Evolutionary conservation across 2,797 vertebrate species (phyloP).

Genomic region (Scarus forsteni): DNA sequence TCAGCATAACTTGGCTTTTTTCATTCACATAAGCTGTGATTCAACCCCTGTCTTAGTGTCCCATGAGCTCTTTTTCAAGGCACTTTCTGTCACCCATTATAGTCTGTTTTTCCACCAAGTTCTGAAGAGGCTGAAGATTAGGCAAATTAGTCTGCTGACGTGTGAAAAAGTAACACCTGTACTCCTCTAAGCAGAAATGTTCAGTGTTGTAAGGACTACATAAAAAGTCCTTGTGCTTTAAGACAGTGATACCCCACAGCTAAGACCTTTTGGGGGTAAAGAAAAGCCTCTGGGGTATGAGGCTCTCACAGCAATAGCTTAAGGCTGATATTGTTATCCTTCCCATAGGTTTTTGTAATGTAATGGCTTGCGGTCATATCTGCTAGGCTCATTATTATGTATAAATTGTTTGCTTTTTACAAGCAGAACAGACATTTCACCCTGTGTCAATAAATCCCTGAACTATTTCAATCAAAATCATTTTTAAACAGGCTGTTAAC

Average conservation of each 20-base stretch:
- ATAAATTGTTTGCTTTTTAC: too few relatives aligned
- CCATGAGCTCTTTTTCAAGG: neutral
- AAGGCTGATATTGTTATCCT: slow-evolving; percentile 1
- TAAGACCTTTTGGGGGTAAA: neutral
- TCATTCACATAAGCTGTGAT: neutral
- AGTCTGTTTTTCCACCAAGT: neutral
- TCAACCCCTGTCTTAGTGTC: neutral
- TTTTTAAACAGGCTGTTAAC: too few relatives aligned
- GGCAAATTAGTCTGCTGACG: slow-evolving; percentile 1
- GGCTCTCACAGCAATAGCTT: neutral
- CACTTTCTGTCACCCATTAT: neutral
- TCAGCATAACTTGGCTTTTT: neutral
- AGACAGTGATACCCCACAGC: neutral
- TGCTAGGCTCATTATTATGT: too few relatives aligned
- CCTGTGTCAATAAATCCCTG: too few relatives aligned
- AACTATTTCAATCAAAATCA: too few relatives aligned
- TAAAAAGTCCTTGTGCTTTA: neutral
- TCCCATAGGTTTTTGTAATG: neutral
- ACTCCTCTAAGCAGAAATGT: neutral
- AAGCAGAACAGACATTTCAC: too few relatives aligned
- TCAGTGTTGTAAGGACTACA: neutral
- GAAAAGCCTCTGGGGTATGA: neutral
- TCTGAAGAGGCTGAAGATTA: neutral
- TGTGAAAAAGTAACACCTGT: slow-evolving; percentile 6
- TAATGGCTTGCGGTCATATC: neutral